Evolutionary conservation across 2,888 invertebrate species (phyloP).

Genomic region (Zygaena filipendulae): DNA sequence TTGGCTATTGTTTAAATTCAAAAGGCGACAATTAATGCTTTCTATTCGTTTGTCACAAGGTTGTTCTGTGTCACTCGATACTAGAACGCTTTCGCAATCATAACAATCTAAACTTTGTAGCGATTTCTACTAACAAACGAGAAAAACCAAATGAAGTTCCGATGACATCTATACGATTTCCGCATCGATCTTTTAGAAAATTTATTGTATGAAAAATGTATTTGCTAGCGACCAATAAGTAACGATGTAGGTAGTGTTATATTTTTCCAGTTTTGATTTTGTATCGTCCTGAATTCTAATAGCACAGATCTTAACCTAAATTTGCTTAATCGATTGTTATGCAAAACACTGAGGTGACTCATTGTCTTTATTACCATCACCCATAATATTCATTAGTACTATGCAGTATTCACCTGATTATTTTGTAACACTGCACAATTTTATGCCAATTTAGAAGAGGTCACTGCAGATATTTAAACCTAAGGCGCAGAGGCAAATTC

Average conservation of each 20-base stretch:
- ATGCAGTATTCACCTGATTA: slow-evolving; percentile 47
- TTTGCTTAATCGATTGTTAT: slow-evolving; percentile 66
- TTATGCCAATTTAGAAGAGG: no score
- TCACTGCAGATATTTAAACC: no score
- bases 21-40: slow-evolving; percentile 46
- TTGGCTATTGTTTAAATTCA: slow-evolving; percentile 23
- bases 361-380: slow-evolving; percentile 35
- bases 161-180: slow-evolving; percentile 58
- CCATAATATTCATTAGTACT: slow-evolving; percentile 26
- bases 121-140: no score
- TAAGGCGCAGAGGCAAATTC: no score
- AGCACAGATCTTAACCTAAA: slow-evolving; percentile 63
- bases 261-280: no score
- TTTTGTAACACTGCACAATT: no score
- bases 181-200: no score
- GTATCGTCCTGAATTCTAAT: slow-evolving; percentile 47
- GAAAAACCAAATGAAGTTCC: slow-evolving; percentile 44
- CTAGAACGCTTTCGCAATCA: slow-evolving; percentile 54
- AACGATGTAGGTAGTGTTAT: no score
- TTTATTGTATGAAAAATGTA: no score
- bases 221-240: no score
- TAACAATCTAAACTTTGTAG: slow-evolving; percentile 45
- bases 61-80: slow-evolving; percentile 53
- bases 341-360: slow-evolving; percentile 58
- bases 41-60: slow-evolving; percentile 55